phyloP scores from a whole-genome alignment of 2,888 invertebrate species.

The Leistus spinibarbis region DNA sequence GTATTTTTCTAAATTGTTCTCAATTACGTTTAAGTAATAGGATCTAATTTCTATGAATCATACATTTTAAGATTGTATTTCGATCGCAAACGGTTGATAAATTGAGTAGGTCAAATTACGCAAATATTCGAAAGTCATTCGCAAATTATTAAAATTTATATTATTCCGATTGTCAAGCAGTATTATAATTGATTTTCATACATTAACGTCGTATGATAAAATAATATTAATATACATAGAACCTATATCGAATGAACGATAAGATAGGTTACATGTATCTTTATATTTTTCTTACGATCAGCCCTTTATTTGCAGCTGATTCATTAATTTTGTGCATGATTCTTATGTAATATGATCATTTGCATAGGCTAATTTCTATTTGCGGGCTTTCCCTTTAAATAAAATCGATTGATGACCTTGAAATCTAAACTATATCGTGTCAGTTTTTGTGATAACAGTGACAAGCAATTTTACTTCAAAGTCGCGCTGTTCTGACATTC shows the following conservation, averaged over 20 bases:
- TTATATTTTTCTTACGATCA: no score
- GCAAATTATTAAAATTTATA: background rate
- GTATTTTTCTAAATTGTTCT: background rate
- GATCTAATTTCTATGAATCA: background rate
- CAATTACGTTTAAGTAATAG: background rate
- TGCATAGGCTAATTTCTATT: background rate
- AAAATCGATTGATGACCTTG: background rate
- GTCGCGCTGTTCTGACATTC: background rate
- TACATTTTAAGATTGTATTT: background rate
- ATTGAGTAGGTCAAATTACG: background rate
- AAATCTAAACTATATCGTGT: background rate
- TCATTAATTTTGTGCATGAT: background rate
- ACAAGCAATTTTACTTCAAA: background rate
- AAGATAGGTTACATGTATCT: no score
- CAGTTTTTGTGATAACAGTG: background rate
- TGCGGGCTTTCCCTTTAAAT: background rate
- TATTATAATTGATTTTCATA: background rate
- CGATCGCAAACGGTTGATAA: background rate
- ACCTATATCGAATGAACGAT: no score
- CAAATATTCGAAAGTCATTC: background rate
- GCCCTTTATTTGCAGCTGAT: background rate
- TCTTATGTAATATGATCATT: background rate
- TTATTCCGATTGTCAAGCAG: background rate
- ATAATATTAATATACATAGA: background rate
- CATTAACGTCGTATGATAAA: background rate